Conservation (phyloP, 92 coral and sea anemone species). For the Siderastrea radians region DNA sequence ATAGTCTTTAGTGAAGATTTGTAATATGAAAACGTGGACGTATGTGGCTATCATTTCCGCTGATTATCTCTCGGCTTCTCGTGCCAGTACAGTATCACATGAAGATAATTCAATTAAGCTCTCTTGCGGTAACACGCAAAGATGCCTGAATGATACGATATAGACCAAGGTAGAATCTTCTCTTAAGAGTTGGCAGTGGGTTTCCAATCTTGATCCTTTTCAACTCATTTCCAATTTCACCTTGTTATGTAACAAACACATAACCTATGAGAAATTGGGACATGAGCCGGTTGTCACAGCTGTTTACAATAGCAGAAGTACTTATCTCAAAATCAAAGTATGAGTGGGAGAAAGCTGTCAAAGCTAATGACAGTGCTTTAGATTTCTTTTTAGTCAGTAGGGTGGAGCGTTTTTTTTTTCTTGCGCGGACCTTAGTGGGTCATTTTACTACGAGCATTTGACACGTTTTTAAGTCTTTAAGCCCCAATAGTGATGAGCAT, state of each 20-base stretch:
- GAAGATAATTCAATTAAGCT: neutral
- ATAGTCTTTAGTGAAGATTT: neutral
- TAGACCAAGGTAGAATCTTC: neutral
- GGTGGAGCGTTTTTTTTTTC: too few relatives aligned
- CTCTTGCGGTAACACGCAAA: constrained; percentile 24
- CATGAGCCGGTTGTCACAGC: neutral
- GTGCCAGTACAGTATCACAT: neutral
- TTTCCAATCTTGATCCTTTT: neutral
- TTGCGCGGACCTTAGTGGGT: too few relatives aligned
- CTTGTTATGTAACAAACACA: neutral
- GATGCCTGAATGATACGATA: neutral
- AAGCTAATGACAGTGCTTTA: too few relatives aligned
- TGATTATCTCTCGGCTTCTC: neutral
- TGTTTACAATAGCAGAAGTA: neutral
- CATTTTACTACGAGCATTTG: too few relatives aligned
- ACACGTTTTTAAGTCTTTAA: too few relatives aligned
- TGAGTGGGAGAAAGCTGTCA: too few relatives aligned
- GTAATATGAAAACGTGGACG: neutral
- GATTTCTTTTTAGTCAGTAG: too few relatives aligned
- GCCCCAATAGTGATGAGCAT: too few relatives aligned
- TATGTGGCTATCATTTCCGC: neutral
- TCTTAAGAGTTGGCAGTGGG: neutral
- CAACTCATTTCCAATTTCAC: neutral
- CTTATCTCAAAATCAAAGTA: too few relatives aligned
- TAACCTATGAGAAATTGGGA: neutral